These are phyloP conservation scores for Spea hammondii DNA, from an alignment of 2,797 vertebrate species.

Conservation along the genomic window DNA sequence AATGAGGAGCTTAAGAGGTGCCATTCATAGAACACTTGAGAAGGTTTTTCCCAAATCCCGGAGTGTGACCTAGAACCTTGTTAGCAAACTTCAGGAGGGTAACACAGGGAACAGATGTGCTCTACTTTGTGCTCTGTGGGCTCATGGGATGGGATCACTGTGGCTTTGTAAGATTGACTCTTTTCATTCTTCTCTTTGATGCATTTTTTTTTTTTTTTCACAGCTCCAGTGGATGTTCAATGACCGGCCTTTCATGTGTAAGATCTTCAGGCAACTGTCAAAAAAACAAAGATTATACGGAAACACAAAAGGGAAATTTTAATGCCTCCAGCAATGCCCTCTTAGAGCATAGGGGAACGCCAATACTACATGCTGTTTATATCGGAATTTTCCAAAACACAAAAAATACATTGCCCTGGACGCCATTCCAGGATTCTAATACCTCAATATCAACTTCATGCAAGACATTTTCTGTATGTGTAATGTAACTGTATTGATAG, in stretches of 20 bases:
- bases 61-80: conserved; percentile 7
- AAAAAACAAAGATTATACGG: neutral
- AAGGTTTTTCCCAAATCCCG: conserved; percentile 9
- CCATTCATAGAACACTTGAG: neutral
- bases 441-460: neutral
- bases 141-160: conserved; percentile 10
- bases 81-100: conserved; percentile 1
- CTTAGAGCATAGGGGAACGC: neutral
- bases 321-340: neutral
- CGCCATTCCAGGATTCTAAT: neutral
- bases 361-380: neutral
- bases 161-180: neutral
- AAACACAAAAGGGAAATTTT: neutral
- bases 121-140: neutral
- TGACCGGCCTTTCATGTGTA: conserved; percentile 24
- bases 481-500: no score
- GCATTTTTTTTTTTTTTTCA: neutral
- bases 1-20: neutral
- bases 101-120: conserved; percentile 5
- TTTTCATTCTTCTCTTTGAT: conserved; percentile 22
- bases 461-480: no score
- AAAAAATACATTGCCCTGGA: neutral
- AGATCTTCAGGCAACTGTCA: conserved; percentile 2
- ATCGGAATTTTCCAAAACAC: neutral
- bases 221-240: neutral